Evolutionary conservation across 2,888 invertebrate species (phyloP), one percentile per base, ranked within the genome.

Genomic region (Amiota minor): DNA sequence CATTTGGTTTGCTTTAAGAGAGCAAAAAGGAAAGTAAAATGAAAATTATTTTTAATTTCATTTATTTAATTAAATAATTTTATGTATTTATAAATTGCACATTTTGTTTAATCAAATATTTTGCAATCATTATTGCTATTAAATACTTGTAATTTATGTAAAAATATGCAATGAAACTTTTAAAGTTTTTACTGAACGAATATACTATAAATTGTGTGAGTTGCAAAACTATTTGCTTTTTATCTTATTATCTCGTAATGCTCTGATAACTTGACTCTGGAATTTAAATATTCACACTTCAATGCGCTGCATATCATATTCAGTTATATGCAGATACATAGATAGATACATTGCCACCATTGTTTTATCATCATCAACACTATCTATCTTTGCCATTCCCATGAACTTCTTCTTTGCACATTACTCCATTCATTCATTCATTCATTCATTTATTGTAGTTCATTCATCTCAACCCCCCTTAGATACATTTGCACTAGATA

Each of bases 401-500:
- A 46, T 65, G 47, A 65, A 47, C 64, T 65, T 65, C 64, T 16
- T 64, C 18, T 64, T 16, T 47, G 18, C 16, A 11, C 56, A 14
- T 16, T 20, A 18, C 53, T 53, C n/a, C 62, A n/a, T 35, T n/a
- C 12, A 45, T 35, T 23, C 23, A 16, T 62, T 62, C 35, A 62
- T 35, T 14, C 10, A n/a, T 18, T 49, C 65, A n/a, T 47, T 49
- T 65, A 65, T 16, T 18, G 3, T 18, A 16, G 59, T 35, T 6
- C 16, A 16, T 59, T 11, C 59, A 18, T 59, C 18, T 12, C 59
- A 35, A 35, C 20, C 59, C 18, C 10, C 12, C 53, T 47, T 18
- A 23, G 14, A 12, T 50, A 12, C 16, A n/a, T 45, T 47, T 67
- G 18, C n/a, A 45, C 62, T 69, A 59, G 76, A 76, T 78, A 78